These are phyloP conservation scores for Colaptes auratus DNA, from an alignment of 2,113 vertebrate genomes.

Conservation along the genomic window DNA sequence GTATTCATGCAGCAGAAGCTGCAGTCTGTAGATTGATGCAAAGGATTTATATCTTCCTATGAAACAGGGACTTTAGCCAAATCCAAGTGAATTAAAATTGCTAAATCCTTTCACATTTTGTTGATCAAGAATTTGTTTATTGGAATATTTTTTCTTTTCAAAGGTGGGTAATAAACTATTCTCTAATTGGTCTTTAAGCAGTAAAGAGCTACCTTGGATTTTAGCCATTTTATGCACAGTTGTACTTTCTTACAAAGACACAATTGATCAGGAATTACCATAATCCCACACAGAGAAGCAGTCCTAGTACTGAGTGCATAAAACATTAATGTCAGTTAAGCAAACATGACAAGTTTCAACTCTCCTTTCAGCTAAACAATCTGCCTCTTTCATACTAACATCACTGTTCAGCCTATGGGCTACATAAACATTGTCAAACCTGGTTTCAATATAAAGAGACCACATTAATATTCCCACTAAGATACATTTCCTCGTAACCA, in stretches of 20 bases:
- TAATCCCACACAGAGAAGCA: slow-evolving; percentile 24
- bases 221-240: background rate
- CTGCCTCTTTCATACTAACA: slow-evolving; percentile 58
- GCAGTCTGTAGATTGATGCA: background rate
- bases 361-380: slow-evolving; percentile 57
- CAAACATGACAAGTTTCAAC: slow-evolving; percentile 49
- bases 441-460: slow-evolving; percentile 60
- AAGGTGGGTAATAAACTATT: slow-evolving; percentile 24
- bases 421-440: slow-evolving; percentile 68
- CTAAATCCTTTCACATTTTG: slow-evolving; percentile 50
- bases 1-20: background rate
- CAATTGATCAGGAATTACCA: slow-evolving; percentile 43
- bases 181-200: slow-evolving; percentile 41
- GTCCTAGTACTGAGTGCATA: slow-evolving; percentile 11
- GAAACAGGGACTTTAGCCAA: slow-evolving; percentile 35
- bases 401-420: slow-evolving; percentile 22
- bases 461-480: slow-evolving; percentile 46
- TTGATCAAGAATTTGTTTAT: slow-evolving; percentile 44
- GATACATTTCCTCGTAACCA: slow-evolving; percentile 27
- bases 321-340: slow-evolving; percentile 53
- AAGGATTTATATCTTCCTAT: background rate
- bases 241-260: slow-evolving; percentile 53
- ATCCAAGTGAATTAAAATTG: slow-evolving; percentile 19
- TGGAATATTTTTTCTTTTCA: slow-evolving; percentile 3
- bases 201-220: slow-evolving; percentile 15